These are phyloP conservation scores for Nothobranchius kuhntae DNA, from an alignment of 2,113 vertebrate species.

Conservation along the genomic window DNA sequence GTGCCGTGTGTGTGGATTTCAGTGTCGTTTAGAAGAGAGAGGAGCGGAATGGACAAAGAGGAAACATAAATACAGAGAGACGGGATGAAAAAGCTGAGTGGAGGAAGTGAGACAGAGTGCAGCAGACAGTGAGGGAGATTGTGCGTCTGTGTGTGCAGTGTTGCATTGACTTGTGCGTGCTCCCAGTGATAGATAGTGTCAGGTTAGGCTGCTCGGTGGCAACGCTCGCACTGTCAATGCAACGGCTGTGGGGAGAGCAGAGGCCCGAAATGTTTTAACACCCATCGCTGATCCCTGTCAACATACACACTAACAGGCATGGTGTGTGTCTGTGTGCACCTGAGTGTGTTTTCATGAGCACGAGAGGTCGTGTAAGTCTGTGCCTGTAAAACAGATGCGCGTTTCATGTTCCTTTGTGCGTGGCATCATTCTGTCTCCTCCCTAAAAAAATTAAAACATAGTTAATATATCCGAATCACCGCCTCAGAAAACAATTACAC, in stretches of 20 bases:
- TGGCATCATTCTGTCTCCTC: slow-evolving; percentile 40
- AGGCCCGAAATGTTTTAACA: slow-evolving; percentile 73
- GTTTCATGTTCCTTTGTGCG: slow-evolving; percentile 43
- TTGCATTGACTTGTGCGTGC: slow-evolving; percentile 76
- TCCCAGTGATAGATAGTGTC: slow-evolving; percentile 79
- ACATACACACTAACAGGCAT: slow-evolving; percentile 60
- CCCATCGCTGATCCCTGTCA: slow-evolving; percentile 76
- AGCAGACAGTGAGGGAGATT: slow-evolving; percentile 71
- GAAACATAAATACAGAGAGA: slow-evolving; percentile 61
- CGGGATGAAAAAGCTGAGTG: slow-evolving; percentile 56
- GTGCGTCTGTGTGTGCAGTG: slow-evolving; percentile 75
- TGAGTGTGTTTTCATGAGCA: slow-evolving; percentile 39
- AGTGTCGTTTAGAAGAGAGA: slow-evolving; percentile 33
- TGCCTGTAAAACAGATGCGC: slow-evolving; percentile 19
- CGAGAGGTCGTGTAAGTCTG: not conserved
- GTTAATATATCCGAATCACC: slow-evolving; percentile 68
- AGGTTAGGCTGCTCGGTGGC: slow-evolving; percentile 73
- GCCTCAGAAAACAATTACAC: slow-evolving; percentile 76
- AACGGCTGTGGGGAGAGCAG: slow-evolving; percentile 66
- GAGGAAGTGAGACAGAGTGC: slow-evolving; percentile 71
- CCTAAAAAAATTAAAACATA: slow-evolving; percentile 30
- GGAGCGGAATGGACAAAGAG: slow-evolving; percentile 60
- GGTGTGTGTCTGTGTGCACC: slow-evolving; percentile 30
- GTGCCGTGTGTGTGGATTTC: slow-evolving; percentile 9
- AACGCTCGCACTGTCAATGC: slow-evolving; percentile 74